phyloP scores from a whole-genome alignment of 2,113 vertebrate genomes.

The Sinocyclocheilus maitianheensis region DNA sequence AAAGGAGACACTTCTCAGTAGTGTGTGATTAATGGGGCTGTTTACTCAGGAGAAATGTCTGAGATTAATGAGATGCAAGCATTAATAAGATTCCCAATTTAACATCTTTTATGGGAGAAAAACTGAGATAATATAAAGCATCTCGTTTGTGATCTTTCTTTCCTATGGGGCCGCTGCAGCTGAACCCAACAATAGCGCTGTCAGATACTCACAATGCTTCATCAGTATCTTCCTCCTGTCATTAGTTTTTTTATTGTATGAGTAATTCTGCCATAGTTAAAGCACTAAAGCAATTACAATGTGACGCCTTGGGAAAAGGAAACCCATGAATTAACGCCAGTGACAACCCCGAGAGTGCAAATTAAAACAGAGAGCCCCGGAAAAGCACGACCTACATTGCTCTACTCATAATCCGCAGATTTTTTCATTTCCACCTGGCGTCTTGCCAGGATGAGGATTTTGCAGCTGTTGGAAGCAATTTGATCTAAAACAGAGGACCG shows the following conservation, averaged over 20 bases:
- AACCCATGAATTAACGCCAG: constrained; percentile 39
- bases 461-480: constrained; percentile 57
- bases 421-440: constrained; percentile 71
- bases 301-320: constrained; percentile 26
- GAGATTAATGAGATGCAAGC: neutral
- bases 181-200: neutral
- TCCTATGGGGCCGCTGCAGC: neutral
- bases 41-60: neutral
- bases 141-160: neutral
- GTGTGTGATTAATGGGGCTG: neutral
- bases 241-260: neutral
- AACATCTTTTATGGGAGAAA: neutral
- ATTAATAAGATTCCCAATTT: neutral
- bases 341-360: constrained; percentile 45
- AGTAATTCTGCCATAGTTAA: constrained; percentile 24
- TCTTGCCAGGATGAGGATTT: constrained; percentile 69
- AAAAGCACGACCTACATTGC: constrained; percentile 66
- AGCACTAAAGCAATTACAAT: constrained; percentile 53
- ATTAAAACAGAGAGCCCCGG: constrained; percentile 27
- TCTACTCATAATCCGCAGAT: constrained; percentile 65
- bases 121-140: neutral
- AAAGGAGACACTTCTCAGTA: neutral
- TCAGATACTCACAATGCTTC: neutral
- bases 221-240: neutral
- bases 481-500: constrained; percentile 8